Evolutionary conservation across 2,797 vertebrate genomes (phyloP).

Genomic region (Leucoraja ocellata): DNA sequence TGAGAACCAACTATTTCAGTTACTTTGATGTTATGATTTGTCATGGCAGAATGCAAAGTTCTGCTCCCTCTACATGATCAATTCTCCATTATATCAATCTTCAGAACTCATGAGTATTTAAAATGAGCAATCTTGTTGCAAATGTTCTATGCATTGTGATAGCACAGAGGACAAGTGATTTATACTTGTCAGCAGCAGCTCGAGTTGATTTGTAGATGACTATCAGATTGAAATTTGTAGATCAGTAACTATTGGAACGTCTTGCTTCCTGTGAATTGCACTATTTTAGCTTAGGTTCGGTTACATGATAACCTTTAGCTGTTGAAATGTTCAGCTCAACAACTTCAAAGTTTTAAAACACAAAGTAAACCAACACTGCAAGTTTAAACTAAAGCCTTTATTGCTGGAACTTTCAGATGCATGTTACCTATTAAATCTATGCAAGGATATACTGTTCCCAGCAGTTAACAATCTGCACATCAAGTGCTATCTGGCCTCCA

Average conservation of each 20-base stretch:
- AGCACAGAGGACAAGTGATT: not conserved
- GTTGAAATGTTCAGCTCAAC: not conserved
- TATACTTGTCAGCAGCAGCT: not conserved
- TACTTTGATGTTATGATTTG: too few species aligned
- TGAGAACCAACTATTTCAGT: too few species aligned
- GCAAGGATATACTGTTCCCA: not conserved
- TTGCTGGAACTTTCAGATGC: not conserved
- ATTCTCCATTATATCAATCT: not conserved
- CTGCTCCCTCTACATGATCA: too few species aligned
- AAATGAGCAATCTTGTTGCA: not conserved
- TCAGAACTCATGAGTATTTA: not conserved
- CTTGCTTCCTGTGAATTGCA: not conserved
- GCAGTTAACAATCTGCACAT: not conserved
- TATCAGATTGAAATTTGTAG: not conserved
- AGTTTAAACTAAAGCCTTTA: not conserved
- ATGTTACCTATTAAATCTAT: not conserved
- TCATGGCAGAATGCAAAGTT: too few species aligned
- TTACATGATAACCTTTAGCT: not conserved
- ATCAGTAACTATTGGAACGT: not conserved
- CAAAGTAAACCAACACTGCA: not conserved
- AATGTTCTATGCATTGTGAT: not conserved
- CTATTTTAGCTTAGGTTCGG: not conserved
- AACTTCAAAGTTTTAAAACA: not conserved
- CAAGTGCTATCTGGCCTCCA: not conserved
- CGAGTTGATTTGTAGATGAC: not conserved